A percentile compares a stretch with the other conserved stretches of the same genome.
These are phyloP conservation scores for Enteromius radiatus DNA, from an alignment of 2,797 vertebrate genomes.

Conservation along the genomic window DNA sequence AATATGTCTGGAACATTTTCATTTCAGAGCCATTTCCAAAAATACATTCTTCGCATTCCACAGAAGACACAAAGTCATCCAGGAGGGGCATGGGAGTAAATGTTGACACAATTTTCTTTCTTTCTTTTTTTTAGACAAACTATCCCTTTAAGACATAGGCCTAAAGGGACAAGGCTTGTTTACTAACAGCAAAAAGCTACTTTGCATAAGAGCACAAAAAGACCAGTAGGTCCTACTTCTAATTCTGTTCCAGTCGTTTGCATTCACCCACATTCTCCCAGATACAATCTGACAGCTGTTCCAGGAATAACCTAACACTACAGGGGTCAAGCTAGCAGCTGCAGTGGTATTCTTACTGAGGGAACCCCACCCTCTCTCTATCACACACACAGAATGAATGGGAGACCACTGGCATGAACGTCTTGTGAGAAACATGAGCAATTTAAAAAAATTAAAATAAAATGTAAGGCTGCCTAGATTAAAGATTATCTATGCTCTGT, in stretches of 20 bases:
- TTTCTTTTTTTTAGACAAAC: background rate
- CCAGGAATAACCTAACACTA: conserved; percentile 16
- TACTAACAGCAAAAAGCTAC: background rate
- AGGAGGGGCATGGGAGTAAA: background rate
- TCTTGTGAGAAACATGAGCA: background rate
- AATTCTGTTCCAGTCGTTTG: conserved; percentile 12
- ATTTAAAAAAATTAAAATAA: conserved; percentile 1
- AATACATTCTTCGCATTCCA: background rate
- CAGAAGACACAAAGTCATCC: background rate
- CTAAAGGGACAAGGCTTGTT: background rate
- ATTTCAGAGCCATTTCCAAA: no score
- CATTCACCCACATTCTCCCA: conserved; percentile 15
- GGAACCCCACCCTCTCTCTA: background rate
- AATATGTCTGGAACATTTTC: no score
- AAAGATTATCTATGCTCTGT: background rate
- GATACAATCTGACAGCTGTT: conserved; percentile 49
- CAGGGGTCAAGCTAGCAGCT: conserved; percentile 57
- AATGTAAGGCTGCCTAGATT: background rate
- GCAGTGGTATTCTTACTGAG: conserved; percentile 20
- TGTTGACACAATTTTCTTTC: background rate
- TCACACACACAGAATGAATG: conserved; percentile 27
- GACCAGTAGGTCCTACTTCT: background rate
- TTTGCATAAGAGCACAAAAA: conserved; percentile 35
- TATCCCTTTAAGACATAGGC: background rate
- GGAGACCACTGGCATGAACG: background rate